Conservation (phyloP, 64 coral and sea anemone species). For the Porites lutea region DNA sequence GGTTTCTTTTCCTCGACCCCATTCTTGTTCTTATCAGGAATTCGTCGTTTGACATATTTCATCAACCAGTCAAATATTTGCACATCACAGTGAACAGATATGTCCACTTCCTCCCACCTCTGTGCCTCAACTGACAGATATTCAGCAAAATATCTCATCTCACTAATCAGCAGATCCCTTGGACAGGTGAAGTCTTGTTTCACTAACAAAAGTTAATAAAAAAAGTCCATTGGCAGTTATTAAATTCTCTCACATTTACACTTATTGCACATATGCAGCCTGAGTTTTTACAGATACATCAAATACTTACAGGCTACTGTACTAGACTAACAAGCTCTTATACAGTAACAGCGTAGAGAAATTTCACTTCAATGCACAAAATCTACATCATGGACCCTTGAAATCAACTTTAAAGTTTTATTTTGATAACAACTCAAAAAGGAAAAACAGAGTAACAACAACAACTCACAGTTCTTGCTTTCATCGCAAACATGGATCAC, state of each 20-base stretch:
- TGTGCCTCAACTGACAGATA: constrained; percentile 96
- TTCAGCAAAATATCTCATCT: constrained; percentile 98
- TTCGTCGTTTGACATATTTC: constrained; percentile 92
- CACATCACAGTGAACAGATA: constrained; percentile 98
- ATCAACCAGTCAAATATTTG: constrained; percentile 99
- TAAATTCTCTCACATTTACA: too few relatives aligned
- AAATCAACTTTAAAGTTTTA: neutral
- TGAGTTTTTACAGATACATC: too few relatives aligned
- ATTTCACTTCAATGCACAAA: too few relatives aligned
- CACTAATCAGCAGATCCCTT: constrained; percentile 87
- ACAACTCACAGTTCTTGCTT: constrained; percentile 95
- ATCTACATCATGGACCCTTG: too few relatives aligned
- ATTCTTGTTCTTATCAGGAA: constrained; percentile 58
- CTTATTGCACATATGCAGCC: too few relatives aligned
- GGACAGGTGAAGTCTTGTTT: constrained; percentile 98
- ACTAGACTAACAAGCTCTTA: too few relatives aligned
- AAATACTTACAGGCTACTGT: too few relatives aligned
- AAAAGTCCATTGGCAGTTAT: neutral
- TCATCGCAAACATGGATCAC: constrained; percentile 99
- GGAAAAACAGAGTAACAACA: neutral
- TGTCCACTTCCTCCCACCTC: constrained; percentile 97
- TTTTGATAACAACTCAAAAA: neutral
- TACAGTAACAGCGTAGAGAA: too few relatives aligned
- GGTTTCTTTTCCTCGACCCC: constrained; percentile 66
- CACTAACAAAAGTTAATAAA: constrained; percentile 58